phyloP scores from a whole-genome alignment of 2,888 invertebrate genomes.

The Sinentomon sp. region DNA sequence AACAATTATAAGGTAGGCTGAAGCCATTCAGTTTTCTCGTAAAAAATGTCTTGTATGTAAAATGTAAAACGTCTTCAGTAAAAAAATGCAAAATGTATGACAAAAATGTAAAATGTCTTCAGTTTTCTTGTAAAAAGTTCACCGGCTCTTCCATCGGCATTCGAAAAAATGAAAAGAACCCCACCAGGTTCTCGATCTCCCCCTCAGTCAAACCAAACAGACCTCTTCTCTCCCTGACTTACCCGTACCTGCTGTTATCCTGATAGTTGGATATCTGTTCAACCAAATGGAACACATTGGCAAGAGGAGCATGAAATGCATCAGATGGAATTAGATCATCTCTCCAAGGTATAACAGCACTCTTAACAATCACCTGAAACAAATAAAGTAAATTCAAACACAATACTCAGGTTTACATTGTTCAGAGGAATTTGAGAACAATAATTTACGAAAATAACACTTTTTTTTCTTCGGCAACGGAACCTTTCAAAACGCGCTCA shows the following conservation, averaged over 20 bases:
- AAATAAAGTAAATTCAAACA: constrained; percentile 8
- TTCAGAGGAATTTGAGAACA: too few species aligned
- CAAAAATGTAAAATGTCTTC: neutral
- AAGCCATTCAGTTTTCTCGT: neutral
- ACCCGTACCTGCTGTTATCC: constrained; percentile 32
- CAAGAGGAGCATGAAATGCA: constrained; percentile 69
- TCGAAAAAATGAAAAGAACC: constrained; percentile 2
- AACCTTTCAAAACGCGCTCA: too few species aligned
- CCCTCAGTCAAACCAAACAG: constrained; percentile 5
- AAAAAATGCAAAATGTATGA: neutral
- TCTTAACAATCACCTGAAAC: constrained; percentile 22
- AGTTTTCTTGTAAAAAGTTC: constrained; percentile 1
- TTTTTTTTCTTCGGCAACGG: too few species aligned
- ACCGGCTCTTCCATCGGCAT: neutral
- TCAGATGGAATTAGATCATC: constrained; percentile 53
- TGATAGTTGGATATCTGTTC: constrained; percentile 65
- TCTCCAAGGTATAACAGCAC: constrained; percentile 65
- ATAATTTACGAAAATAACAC: too few species aligned
- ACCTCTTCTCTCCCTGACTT: constrained; percentile 11
- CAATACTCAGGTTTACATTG: too few species aligned
- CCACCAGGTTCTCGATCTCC: neutral
- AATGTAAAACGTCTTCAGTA: neutral
- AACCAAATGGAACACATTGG: constrained; percentile 60
- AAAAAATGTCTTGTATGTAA: neutral
- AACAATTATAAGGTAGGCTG: constrained; percentile 6